Evolutionary conservation across 1,140 invertebrate species (phyloP), one percentile per base, ranked within the genome.

Genomic region (Dryas iulia): DNA sequence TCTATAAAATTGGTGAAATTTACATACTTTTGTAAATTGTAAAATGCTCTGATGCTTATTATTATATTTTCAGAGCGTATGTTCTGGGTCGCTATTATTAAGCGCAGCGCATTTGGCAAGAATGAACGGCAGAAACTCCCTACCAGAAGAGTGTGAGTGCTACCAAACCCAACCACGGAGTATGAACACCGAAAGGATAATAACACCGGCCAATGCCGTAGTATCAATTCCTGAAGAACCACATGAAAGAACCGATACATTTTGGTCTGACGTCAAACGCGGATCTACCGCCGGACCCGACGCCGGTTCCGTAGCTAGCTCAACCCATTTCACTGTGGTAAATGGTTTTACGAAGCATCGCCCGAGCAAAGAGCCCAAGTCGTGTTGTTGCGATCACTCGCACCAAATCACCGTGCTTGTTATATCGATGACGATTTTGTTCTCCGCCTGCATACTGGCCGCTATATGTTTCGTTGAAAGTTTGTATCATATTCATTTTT

Each of bases 321-420:
- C 96, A 65, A 97, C 96, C 63, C 96, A 97, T 87, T 97, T 97
- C 82, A 97, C 96, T 4, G 95, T 97, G 39, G 94, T 97, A 53
- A 96, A 96, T 81, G 95, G 96, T 12, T 94, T 96, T 77, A 94
- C 94, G 33, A 94, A 94, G 87, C 94, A 95, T 52, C 79, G 88
- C 8, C 59, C 82, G 12, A 84, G 75, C 52, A 92, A 91, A 68
- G 89, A 86, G 64, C 75, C 76, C 8, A 92, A 92, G 66, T 93
- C 95, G 67, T 95, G 95, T 72, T 95, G 94, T 83, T 96, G 96
- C 87, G 93, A 94, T 74, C 95, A 95, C 52, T 94, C 93, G 61
- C 95, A 96, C 77, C 95, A 96, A 83, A 94, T 97, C 59, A 96
- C 95, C 24, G 95, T 96, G 18, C 93, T 97, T 25, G 95, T 97